Evolutionary conservation across 1,140 invertebrate genomes (phyloP), one percentile per base, ranked within the genome.

Genomic region (Conopomorpha cramerella): DNA sequence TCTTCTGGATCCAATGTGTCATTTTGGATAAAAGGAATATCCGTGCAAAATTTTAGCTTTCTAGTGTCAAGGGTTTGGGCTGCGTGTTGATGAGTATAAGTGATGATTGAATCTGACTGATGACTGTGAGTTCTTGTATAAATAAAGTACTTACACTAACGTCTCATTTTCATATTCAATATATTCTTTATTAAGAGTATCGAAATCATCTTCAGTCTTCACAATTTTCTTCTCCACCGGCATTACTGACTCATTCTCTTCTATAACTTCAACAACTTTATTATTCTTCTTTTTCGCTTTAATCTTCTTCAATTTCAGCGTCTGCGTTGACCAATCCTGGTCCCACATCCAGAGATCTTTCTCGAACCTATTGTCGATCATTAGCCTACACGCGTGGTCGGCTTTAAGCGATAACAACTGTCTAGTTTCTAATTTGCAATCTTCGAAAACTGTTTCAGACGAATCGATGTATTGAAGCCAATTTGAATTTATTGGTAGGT

Each of bases 311-410:
- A 91, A 54, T 65, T 87, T 90, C 0, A 93, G 62, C n/a, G 78
- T 50, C 55, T 89, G 87, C 0, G 83, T 82, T 12, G 84, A 84
- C 96, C 96, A 99, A 70, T 98, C 93, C 57, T 97, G 84, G 77
- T 97, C 89, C 93, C 95, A 98, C 60, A 98, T 84, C 96, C 96
- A 99, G 0, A 94, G 79, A 80, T 98, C 90, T 25, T 90, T 63
- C 55, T 90, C 88, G 58, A 93, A 96, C 52, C 84, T 79, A 1
- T 91, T 80, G 48, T 88, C 74, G 35, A 91, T 82, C 53, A 93
- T 77, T 2, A 95, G 60, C 26, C 84, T 76, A 53, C 93, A 95
- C 8, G 93, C 89, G 62, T 93, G 85, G 57, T 96, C 86, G 0
- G 95, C 95, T 50, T 92, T 83, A 48, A 85, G 82, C 1, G 88